A percentile compares a stretch with the other conserved stretches of the same genome.
Conservation (phyloP, 1,140 invertebrate species). For the Drosophila teissieri region DNA sequence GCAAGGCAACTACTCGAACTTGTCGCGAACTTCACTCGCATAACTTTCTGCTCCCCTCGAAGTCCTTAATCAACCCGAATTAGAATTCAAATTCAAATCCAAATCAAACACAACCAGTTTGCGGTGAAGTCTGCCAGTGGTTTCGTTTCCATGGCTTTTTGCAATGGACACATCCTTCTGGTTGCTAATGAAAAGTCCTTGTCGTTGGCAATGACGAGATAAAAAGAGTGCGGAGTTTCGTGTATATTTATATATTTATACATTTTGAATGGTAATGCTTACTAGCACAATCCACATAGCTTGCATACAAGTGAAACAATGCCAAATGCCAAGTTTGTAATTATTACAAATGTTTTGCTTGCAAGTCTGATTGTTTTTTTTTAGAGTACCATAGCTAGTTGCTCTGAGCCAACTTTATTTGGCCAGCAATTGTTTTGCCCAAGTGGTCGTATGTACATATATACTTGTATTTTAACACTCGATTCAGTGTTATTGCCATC, state of each 20-base stretch:
- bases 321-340: too few species aligned
- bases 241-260: too few species aligned
- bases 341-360: neutral
- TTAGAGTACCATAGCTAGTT: too few species aligned
- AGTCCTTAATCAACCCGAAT: constrained; percentile 28
- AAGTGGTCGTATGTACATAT: neutral
- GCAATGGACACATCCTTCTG: neutral
- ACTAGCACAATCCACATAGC: too few species aligned
- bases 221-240: too few species aligned
- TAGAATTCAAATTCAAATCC: constrained; percentile 39
- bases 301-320: too few species aligned
- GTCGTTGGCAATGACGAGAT: neutral
- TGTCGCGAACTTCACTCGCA: constrained; percentile 17
- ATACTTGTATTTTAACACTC: neutral
- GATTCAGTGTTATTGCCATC: neutral
- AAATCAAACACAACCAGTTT: constrained; percentile 40
- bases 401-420: too few species aligned
- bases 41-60: neutral
- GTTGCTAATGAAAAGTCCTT: constrained; percentile 11
- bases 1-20: constrained; percentile 18
- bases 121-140: neutral
- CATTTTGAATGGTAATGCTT: too few species aligned
- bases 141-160: constrained; percentile 14
- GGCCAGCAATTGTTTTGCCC: neutral
- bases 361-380: neutral